phyloP scores from a whole-genome alignment of 2,113 vertebrate genomes.

The Austrofundulus limnaeus region DNA sequence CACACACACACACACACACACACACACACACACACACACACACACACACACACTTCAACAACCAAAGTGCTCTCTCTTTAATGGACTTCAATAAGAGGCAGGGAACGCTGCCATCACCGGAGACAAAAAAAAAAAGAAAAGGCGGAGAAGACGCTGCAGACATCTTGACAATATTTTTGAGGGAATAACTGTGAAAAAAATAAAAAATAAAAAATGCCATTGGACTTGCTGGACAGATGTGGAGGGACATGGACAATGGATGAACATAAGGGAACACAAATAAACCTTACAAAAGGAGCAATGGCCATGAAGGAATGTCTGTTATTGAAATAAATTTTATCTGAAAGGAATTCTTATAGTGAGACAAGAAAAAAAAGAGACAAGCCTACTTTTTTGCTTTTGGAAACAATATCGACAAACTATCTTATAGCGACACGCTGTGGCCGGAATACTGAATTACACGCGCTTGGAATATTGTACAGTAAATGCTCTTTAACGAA shows the following conservation, averaged over 20 bases:
- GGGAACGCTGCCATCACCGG: slow-evolving; percentile 63
- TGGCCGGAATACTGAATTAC: slow-evolving; percentile 82
- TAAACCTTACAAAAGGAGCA: slow-evolving; percentile 72
- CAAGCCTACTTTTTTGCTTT: slow-evolving; percentile 65
- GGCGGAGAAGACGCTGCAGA: slow-evolving; percentile 52
- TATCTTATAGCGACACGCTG: slow-evolving; percentile 80
- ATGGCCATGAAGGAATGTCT: slow-evolving; percentile 73
- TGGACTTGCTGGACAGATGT: slow-evolving; percentile 63
- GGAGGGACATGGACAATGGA: slow-evolving; percentile 58
- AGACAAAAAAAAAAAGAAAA: slow-evolving; percentile 57
- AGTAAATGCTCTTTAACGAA: slow-evolving; percentile 78
- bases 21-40: slow-evolving; percentile 7
- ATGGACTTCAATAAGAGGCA: slow-evolving; percentile 75
- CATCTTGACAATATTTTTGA: slow-evolving; percentile 71
- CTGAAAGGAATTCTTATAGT: slow-evolving; percentile 60
- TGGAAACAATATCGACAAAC: slow-evolving; percentile 71
- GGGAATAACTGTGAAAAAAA: slow-evolving; percentile 72
- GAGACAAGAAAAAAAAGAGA: slow-evolving; percentile 67
- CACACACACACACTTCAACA: slow-evolving; percentile 67
- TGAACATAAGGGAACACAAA: slow-evolving; percentile 67
- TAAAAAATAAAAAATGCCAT: slow-evolving; percentile 35
- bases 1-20: too few relatives aligned
- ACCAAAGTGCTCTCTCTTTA: slow-evolving; percentile 86
- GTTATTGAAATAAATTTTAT: slow-evolving; percentile 67
- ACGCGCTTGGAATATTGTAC: slow-evolving; percentile 81